Conservation (phyloP, 2,888 invertebrate genomes). For the Athrips mouffetella region DNA sequence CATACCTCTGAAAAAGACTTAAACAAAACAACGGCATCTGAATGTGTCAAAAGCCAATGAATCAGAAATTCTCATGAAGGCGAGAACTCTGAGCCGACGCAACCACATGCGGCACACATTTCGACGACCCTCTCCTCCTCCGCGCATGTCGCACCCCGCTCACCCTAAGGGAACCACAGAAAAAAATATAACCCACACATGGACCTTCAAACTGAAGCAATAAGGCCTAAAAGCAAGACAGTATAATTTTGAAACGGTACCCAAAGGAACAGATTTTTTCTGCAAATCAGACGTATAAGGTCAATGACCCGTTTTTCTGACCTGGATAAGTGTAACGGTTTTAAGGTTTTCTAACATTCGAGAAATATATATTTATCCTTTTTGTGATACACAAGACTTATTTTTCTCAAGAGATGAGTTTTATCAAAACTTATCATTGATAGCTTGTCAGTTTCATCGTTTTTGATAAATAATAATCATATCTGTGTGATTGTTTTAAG, state of each 20-base stretch:
- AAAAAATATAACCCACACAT: slow-evolving; percentile 49
- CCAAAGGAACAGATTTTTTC: slow-evolving; percentile 47
- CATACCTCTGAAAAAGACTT: slow-evolving; percentile 22
- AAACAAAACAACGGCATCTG: slow-evolving; percentile 25
- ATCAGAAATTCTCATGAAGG: slow-evolving; percentile 71
- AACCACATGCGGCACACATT: slow-evolving; percentile 69
- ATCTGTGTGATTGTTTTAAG: neutral
- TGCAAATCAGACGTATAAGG: slow-evolving; percentile 34
- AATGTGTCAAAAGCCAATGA: slow-evolving; percentile 55
- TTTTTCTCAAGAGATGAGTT: neutral
- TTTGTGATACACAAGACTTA: neutral
- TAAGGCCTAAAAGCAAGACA: slow-evolving; percentile 27
- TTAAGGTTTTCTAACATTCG: slow-evolving; percentile 21
- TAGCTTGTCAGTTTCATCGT: neutral
- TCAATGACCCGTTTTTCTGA: slow-evolving; percentile 43
- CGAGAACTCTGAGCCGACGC: slow-evolving; percentile 36
- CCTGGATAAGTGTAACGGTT: slow-evolving; percentile 5
- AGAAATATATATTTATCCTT: too few species aligned
- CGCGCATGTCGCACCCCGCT: slow-evolving; percentile 42
- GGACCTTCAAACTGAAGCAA: slow-evolving; percentile 31
- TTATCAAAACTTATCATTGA: neutral
- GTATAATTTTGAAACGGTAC: slow-evolving; percentile 24
- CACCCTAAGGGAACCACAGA: slow-evolving; percentile 57
- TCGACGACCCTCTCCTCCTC: slow-evolving; percentile 45
- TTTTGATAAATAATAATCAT: too few species aligned